Conservation (phyloP, 2,797 vertebrate species). For the Schizopygopsis pylzovi region DNA sequence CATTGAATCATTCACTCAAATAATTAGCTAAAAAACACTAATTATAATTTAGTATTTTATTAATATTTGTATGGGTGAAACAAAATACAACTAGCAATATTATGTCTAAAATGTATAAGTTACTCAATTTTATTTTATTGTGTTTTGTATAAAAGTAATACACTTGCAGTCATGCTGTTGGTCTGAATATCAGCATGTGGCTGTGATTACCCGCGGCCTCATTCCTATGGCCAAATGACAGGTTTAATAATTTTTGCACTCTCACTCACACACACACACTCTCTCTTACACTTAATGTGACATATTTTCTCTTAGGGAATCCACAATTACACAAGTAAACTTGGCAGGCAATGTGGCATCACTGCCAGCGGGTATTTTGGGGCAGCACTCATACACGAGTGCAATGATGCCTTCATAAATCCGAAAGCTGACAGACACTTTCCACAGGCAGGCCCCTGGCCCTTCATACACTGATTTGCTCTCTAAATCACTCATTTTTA, state of each 20-base stretch:
- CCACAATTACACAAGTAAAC: constrained; percentile 43
- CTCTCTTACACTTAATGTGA: constrained; percentile 3
- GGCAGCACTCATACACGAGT: constrained; percentile 22
- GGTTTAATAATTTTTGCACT: constrained; percentile 14
- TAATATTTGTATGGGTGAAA: background rate
- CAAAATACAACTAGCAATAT: background rate
- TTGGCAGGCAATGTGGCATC: constrained; percentile 50
- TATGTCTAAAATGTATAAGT: background rate
- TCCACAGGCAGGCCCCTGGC: constrained; percentile 34
- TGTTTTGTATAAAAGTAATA: background rate
- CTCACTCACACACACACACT: constrained; percentile 12
- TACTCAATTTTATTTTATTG: background rate
- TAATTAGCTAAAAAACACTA: background rate
- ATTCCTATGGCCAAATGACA: constrained; percentile 8
- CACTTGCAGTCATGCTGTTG: background rate
- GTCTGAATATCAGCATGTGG: constrained; percentile 25
- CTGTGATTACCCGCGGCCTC: background rate
- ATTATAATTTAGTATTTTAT: too few relatives aligned
- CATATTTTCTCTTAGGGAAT: constrained; percentile 54
- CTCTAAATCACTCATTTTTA: constrained; percentile 57
- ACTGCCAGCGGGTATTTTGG: constrained; percentile 42
- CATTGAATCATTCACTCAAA: constrained; percentile 9
- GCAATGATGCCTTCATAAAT: constrained; percentile 53
- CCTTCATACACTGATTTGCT: constrained; percentile 24
- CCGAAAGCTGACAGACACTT: constrained; percentile 46